Evolutionary conservation across 2,888 invertebrate species (phyloP).

Genomic region (Pediacus dermestoides): DNA sequence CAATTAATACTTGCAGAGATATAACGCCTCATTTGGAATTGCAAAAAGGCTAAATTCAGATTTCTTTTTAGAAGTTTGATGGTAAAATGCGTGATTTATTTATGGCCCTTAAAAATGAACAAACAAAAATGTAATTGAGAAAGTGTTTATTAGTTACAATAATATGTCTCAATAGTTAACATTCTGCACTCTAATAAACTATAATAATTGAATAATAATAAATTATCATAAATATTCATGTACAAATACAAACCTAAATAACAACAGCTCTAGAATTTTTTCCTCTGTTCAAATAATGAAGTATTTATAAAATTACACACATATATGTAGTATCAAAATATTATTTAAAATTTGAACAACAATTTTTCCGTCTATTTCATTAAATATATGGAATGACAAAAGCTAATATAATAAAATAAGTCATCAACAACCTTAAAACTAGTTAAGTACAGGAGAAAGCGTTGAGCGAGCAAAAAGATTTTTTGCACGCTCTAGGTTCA

Average conservation of each 20-base stretch:
- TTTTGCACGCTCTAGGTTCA: too few relatives aligned
- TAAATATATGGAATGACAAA: constrained; percentile 34
- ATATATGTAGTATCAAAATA: constrained; percentile 29
- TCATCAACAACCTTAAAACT: constrained; percentile 27
- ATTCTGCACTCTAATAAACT: constrained; percentile 40
- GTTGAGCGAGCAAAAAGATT: too few relatives aligned
- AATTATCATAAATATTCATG: too few relatives aligned
- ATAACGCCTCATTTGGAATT: too few relatives aligned
- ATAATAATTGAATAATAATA: constrained; percentile 22
- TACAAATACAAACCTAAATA: too few relatives aligned
- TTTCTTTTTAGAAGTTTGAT: too few relatives aligned
- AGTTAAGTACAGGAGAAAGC: constrained; percentile 31
- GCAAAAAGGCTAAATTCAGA: too few relatives aligned
- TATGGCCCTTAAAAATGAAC: too few relatives aligned
- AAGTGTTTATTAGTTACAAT: constrained; percentile 43
- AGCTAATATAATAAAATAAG: constrained; percentile 20
- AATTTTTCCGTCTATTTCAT: background rate
- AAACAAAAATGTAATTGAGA: constrained; percentile 28
- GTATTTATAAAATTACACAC: background rate
- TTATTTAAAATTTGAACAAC: constrained; percentile 21
- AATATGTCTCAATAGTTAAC: constrained; percentile 42
- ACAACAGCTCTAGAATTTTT: too few relatives aligned
- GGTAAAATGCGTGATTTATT: too few relatives aligned
- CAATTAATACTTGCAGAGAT: too few relatives aligned
- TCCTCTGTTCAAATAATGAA: too few relatives aligned